Percentiles rank a stretch among this genome's conserved stretches.
phyloP scores from a whole-genome alignment of 2,888 invertebrate genomes.

The Netelia virgata region DNA sequence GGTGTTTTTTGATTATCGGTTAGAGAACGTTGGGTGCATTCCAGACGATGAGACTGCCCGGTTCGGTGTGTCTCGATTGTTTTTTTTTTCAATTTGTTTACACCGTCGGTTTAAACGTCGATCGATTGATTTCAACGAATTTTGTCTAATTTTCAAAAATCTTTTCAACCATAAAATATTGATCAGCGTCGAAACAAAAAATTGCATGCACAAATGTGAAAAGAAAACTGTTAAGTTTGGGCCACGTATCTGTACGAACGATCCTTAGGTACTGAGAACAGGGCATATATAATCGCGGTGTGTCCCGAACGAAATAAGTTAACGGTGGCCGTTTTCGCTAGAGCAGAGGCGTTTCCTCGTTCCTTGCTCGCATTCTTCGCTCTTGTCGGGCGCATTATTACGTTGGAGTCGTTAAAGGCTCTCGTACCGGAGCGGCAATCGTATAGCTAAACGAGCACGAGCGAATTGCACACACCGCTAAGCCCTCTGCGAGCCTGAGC shows the following conservation, averaged over 20 bases:
- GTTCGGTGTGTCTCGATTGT: background rate
- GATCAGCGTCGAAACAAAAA: background rate
- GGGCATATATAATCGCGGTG: conserved; percentile 37
- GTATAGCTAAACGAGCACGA: conserved; percentile 38
- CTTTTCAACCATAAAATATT: background rate
- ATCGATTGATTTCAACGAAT: background rate
- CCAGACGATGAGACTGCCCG: background rate
- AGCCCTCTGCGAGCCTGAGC: conserved; percentile 14
- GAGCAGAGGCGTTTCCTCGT: conserved; percentile 71
- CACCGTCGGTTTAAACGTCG: background rate
- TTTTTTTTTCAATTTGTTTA: background rate
- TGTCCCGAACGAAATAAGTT: conserved; percentile 69
- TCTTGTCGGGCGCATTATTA: conserved; percentile 66
- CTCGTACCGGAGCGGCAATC: conserved; percentile 32
- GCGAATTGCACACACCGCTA: conserved; percentile 34
- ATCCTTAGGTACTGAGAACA: background rate
- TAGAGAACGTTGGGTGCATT: conserved; percentile 1
- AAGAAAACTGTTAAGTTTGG: background rate
- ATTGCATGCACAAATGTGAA: background rate
- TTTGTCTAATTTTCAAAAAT: background rate
- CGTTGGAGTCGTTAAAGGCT: conserved; percentile 70
- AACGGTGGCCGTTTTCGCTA: conserved; percentile 56
- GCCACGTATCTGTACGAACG: background rate
- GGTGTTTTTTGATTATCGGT: conserved; percentile 46
- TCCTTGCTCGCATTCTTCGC: conserved; percentile 71